Evolutionary conservation across 1,140 invertebrate species (phyloP), one percentile per base, ranked within the genome.

Genomic region (Acromyrmex charruanus): DNA sequence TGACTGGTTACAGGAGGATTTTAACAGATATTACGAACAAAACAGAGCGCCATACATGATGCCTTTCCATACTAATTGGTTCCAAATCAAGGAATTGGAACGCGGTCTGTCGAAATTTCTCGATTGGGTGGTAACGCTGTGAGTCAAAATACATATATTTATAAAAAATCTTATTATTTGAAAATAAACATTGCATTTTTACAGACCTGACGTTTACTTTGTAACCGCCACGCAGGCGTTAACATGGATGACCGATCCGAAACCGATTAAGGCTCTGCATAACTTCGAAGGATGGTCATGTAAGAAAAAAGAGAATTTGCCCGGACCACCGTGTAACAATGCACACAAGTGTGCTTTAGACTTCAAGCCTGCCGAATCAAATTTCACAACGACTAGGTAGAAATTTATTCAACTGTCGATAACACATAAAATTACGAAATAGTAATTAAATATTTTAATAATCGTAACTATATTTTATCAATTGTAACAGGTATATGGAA

Each of bases 31-130:
- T 93, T 99, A 98, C 91, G 97, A 98, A 53, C 97, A 98, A 92
- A 98, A 99, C 93, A 96, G 97, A 87, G 98, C 98, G 1, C 98
- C 98, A 0, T 98, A 99, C 93, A 98, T 98, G 97, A 98, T 99
- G 97, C 97, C 98, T 6, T 98, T 99, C 96, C 98, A 99, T 89
- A 99, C 98, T 12, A 99, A 98, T 95, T 99, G 98, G 98, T 99
- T 99, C 96, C 98, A 98, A 92, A 98, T 98, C 69, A 98, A 98
- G 88, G 97, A 97, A 88, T 95, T 99, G 1, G 98, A 98, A 93
- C 95, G 96, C 82, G 98, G 98, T 35, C 95, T 99, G 2, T 97
- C 97, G 77, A 98, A 98, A 94, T 99, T 99, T 93, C 94, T 99
- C 31, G 97, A 98, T 85, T 98, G 98, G 97, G 97, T 97, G 0